Base-by-base conservation (phyloP, 2,888 invertebrate species). In the Andrena camellia region DNA sequence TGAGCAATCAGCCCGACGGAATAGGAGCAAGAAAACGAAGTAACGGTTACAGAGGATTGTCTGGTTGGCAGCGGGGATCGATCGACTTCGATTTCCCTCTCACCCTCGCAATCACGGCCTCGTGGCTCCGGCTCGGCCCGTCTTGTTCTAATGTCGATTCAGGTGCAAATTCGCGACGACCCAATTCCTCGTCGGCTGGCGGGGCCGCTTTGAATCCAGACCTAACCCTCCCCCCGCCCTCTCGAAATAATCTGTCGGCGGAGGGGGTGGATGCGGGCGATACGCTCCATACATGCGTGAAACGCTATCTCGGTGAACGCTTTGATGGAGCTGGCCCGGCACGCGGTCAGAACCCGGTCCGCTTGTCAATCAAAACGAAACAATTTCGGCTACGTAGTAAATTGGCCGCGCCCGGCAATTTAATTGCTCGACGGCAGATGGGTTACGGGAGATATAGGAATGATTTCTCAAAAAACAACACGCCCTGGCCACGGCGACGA, bases 341-440 rank as follows among this genome's bases (percentile, higher is more conserved):
- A 62, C 69, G 64, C 67, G 78, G 81, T 81, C 76, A 67, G 23
- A n/a, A 23, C 23, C 26, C 54, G 23, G 42, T n/a, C 59, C 50
- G 63, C 67, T 73, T 88, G 84, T 88, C 88, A 80, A 88, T 88
- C 88, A 85, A 81, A 85, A 74, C 81, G 86, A 81, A 88, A 88
- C 88, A 79, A 83, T 88, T 80, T 78, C 71, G 83, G 29, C 62
- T 60, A 72, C 68, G 62, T 62, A 81, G 76, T 63, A 78, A 80
- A 88, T 83, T 86, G 86, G 81, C 60, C 67, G 62, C 72, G 71
- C 35, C 81, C 29, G 75, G 60, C 73, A 71, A 63, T 78, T 83
- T 69, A 88, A 86, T 87, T 81, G 86, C 62, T 8, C 67, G 29
- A 60, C 62, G 35, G 17, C 31, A 60, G 76, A 72, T 70, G 71